Evolutionary conservation across 1,140 invertebrate species (phyloP).

Genomic region (Trichogramma pretiosum): DNA sequence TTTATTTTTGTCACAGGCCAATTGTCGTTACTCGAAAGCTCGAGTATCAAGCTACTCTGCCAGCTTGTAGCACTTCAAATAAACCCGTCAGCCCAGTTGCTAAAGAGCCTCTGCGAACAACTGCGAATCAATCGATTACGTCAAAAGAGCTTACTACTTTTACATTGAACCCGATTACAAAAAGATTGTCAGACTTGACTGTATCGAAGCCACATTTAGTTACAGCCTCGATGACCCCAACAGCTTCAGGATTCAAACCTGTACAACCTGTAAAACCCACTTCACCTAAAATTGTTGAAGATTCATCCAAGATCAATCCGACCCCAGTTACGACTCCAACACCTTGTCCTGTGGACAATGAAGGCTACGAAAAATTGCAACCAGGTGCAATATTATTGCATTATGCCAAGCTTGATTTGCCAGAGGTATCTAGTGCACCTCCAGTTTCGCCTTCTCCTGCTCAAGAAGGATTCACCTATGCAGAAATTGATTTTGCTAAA

Average conservation of each 20-base stretch:
- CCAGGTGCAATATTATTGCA: slow-evolving; percentile 44
- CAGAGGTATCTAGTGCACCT: slow-evolving; percentile 35
- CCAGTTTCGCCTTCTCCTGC: slow-evolving; percentile 38
- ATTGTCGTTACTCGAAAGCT: too few relatives aligned
- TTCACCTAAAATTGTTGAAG: slow-evolving; percentile 34
- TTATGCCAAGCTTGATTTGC: slow-evolving; percentile 60
- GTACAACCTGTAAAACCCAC: slow-evolving; percentile 27
- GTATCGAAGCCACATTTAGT: slow-evolving; percentile 31
- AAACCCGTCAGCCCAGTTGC: neutral
- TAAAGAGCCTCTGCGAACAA: slow-evolving; percentile 10
- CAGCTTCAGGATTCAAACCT: slow-evolving; percentile 34
- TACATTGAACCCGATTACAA: slow-evolving; percentile 24
- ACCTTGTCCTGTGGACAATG: slow-evolving; percentile 29
- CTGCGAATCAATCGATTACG: slow-evolving; percentile 3
- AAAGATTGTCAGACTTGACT: slow-evolving; percentile 28
- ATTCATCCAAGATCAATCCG: slow-evolving; percentile 36
- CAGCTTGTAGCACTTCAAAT: too few relatives aligned
- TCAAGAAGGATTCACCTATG: slow-evolving; percentile 52
- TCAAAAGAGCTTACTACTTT: slow-evolving; percentile 17
- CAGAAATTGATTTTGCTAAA: slow-evolving; percentile 64
- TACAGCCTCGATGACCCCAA: slow-evolving; percentile 31
- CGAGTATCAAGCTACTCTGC: too few relatives aligned
- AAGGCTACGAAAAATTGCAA: slow-evolving; percentile 36
- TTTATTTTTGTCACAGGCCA: too few relatives aligned
- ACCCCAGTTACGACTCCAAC: slow-evolving; percentile 38